phyloP scores from a whole-genome alignment of 2,888 invertebrate genomes.

The Homarus gammarus region DNA sequence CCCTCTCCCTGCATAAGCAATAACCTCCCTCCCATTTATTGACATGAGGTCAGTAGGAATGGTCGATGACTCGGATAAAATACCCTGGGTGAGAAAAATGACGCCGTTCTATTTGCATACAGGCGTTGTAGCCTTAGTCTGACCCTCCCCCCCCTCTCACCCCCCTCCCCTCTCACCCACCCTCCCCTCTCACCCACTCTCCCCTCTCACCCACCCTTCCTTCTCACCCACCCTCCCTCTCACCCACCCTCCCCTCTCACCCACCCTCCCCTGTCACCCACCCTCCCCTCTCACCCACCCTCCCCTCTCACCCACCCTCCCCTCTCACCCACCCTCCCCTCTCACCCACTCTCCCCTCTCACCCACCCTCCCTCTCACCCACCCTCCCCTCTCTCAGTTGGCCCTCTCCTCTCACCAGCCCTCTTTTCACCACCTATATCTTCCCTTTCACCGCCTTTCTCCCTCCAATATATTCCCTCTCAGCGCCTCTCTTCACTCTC shows the following conservation, averaged over 20 bases:
- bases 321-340: background rate
- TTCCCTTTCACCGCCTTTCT: background rate
- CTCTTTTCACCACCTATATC: background rate
- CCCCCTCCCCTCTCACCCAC: conserved; percentile 9
- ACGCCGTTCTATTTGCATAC: conserved; percentile 28
- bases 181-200: background rate
- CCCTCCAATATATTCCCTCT: background rate
- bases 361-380: too few relatives aligned
- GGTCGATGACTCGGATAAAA: conserved; percentile 26
- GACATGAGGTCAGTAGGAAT: conserved; percentile 28
- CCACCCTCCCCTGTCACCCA: background rate
- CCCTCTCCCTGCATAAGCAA: background rate
- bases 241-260: background rate
- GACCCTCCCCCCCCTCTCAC: conserved; percentile 13
- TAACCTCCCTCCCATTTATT: background rate
- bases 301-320: background rate
- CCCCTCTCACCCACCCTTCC: background rate
- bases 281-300: background rate
- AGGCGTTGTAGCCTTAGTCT: background rate
- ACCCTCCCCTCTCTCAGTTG: too few relatives aligned
- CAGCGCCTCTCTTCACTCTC: background rate
- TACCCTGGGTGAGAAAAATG: conserved; percentile 11
- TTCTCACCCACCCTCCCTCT: background rate
- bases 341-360: background rate
- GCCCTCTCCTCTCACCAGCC: too few relatives aligned